phyloP scores from a whole-genome alignment of 1,140 invertebrate genomes.

The Micrasema minimum region DNA sequence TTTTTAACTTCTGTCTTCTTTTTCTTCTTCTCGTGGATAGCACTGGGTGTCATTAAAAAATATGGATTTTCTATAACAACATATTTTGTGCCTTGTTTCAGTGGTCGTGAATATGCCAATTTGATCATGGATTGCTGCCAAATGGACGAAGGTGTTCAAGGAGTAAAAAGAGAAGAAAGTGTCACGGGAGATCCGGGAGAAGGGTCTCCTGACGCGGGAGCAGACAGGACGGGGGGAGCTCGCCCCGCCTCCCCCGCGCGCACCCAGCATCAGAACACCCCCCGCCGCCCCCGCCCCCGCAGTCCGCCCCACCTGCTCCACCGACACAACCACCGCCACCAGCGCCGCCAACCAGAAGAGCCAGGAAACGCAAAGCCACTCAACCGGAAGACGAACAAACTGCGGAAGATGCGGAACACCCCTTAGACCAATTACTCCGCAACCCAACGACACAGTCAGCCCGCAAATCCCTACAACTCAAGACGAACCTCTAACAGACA shows the following conservation, averaged over 20 bases:
- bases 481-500: constrained; percentile 61
- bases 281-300: constrained; percentile 58
- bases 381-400: constrained; percentile 57
- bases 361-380: constrained; percentile 53
- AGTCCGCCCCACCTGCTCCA: constrained; percentile 59
- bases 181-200: constrained; percentile 79
- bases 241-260: constrained; percentile 61
- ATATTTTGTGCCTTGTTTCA: constrained; percentile 60
- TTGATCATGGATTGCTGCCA: constrained; percentile 94
- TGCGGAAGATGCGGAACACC: constrained; percentile 59
- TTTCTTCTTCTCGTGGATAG: too few species aligned
- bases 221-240: constrained; percentile 71
- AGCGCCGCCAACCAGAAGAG: constrained; percentile 61
- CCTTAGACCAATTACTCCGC: constrained; percentile 68
- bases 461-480: constrained; percentile 56
- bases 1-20: neutral
- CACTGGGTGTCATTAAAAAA: too few species aligned
- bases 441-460: constrained; percentile 58
- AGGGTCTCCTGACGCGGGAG: constrained; percentile 86
- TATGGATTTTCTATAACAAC: too few species aligned
- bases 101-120: constrained; percentile 89
- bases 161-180: constrained; percentile 82
- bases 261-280: constrained; percentile 58
- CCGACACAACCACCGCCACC: constrained; percentile 62
- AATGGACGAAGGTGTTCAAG: constrained; percentile 81